A percentile compares a stretch with the other conserved stretches of the same genome.
Conservation (phyloP, 2,113 vertebrate genomes). For the Leucosticte australis region DNA sequence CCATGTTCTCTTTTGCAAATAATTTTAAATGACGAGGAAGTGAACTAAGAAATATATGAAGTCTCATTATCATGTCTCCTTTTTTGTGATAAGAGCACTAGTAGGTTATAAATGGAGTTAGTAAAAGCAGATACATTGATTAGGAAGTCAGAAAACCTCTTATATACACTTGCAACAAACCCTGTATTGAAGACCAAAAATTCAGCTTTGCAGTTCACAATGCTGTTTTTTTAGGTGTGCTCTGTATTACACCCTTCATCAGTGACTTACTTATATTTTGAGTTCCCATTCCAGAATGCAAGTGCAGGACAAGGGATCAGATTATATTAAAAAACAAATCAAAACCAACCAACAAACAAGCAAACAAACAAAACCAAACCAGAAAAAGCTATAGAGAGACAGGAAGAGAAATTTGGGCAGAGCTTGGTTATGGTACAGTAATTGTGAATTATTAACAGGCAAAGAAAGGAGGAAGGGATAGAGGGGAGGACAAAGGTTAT, state of each 20-base stretch:
- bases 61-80: not conserved
- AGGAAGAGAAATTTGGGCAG: not conserved
- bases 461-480: not conserved
- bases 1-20: not conserved
- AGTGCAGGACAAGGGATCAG: not conserved
- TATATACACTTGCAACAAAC: not conserved
- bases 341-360: not conserved
- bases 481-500: constrained; percentile 20
- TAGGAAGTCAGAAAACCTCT: not conserved
- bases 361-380: not conserved
- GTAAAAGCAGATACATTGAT: not conserved
- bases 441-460: constrained; percentile 48
- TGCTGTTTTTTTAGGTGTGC: not conserved
- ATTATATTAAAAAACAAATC: not conserved
- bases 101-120: not conserved
- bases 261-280: not conserved
- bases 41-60: not conserved
- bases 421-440: not conserved
- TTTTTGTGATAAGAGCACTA: not conserved
- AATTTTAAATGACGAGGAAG: not conserved
- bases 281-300: not conserved
- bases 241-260: not conserved
- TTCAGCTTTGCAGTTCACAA: not conserved
- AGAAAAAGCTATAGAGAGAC: not conserved
- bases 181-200: not conserved